phyloP scores from a whole-genome alignment of 1,140 invertebrate species.

The Brachionus rubens region DNA sequence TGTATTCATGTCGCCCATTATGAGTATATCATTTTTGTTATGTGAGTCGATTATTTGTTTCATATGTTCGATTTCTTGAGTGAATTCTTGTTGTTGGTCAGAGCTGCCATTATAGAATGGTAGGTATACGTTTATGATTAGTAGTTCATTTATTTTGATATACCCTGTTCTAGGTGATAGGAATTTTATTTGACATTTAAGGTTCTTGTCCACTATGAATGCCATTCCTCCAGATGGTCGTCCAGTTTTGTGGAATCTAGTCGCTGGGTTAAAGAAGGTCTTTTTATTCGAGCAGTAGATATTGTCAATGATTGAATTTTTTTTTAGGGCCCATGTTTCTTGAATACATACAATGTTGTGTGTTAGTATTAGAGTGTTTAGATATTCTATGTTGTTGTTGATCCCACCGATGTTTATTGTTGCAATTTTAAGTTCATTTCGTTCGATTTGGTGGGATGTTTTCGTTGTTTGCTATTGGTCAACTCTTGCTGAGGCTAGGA shows the following conservation, averaged over 20 bases:
- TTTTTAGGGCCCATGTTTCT: neutral
- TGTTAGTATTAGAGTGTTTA: neutral
- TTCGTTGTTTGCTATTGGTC: neutral
- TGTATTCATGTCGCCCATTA: neutral
- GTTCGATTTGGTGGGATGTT: neutral
- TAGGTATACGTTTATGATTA: neutral
- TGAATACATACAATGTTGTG: neutral
- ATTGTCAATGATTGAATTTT: neutral
- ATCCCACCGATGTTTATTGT: neutral
- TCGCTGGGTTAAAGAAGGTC: neutral
- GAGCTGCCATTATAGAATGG: neutral
- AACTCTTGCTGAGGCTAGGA: neutral
- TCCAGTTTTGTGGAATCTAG: neutral
- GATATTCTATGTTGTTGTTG: neutral
- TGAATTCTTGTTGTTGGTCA: neutral
- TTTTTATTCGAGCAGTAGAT: neutral
- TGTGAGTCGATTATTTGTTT: neutral
- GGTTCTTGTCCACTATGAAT: neutral
- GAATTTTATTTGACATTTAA: neutral
- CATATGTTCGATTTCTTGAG: neutral
- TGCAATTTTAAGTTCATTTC: neutral
- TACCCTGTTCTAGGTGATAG: neutral
- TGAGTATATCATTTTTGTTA: neutral
- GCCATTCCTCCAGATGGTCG: neutral
- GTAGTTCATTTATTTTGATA: neutral